Conservation (phyloP, 2,797 vertebrate genomes). For the Monodelphis domestica region DNA sequence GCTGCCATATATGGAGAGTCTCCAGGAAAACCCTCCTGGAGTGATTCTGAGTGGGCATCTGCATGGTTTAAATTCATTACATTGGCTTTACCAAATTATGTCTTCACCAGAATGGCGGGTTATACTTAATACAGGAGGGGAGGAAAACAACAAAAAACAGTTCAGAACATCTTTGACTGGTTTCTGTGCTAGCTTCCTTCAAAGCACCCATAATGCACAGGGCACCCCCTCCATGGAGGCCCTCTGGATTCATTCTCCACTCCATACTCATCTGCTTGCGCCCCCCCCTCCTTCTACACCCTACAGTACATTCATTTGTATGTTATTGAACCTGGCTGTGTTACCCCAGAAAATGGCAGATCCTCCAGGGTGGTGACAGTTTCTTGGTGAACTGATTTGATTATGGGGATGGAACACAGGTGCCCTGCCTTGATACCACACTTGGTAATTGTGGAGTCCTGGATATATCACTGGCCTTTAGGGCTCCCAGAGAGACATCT, state of each 20-base stretch:
- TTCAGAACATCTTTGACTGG: neutral
- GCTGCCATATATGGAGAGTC: neutral
- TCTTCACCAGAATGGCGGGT: slow-evolving; percentile 46
- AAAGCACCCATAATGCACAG: neutral
- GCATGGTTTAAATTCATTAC: slow-evolving; percentile 34
- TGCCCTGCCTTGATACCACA: neutral
- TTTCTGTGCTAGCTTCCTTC: neutral
- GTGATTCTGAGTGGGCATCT: slow-evolving; percentile 39
- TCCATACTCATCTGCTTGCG: neutral
- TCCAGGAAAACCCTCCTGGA: neutral
- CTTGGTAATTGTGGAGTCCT: neutral
- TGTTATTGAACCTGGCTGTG: neutral
- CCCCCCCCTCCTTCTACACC: neutral
- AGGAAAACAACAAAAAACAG: slow-evolving; percentile 60
- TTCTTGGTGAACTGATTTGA: neutral
- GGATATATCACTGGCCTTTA: neutral
- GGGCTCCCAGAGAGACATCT: neutral
- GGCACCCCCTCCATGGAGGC: neutral
- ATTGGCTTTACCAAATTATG: slow-evolving; percentile 46
- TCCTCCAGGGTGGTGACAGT: neutral
- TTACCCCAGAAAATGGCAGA: neutral
- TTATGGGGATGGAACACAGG: neutral
- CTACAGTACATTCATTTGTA: neutral
- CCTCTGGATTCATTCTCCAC: neutral
- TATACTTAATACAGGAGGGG: slow-evolving; percentile 54